Conservation (phyloP, 2,888 invertebrate species). For the Lottia gigantea region DNA sequence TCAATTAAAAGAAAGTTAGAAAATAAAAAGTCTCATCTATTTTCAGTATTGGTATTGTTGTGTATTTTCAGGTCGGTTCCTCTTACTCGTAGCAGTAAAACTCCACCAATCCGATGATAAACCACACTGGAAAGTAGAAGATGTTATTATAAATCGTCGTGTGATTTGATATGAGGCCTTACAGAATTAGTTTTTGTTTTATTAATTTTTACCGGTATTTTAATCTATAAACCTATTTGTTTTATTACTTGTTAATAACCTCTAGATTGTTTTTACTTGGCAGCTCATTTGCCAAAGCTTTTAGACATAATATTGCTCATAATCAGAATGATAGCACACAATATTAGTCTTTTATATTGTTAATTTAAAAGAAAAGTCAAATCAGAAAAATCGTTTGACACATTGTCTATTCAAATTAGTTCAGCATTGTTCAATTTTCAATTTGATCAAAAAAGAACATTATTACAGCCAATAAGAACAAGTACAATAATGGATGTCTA, state of each 20-base stretch:
- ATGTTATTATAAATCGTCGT: not conserved
- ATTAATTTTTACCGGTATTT: not conserved
- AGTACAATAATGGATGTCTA: too few species aligned
- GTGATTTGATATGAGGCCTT: conserved; percentile 1
- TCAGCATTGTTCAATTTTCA: too few species aligned
- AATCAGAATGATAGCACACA: too few species aligned
- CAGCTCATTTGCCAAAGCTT: not conserved
- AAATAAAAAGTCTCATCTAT: not conserved
- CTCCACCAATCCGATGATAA: conserved; percentile 49
- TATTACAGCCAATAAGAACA: too few species aligned
- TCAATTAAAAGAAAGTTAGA: too few species aligned
- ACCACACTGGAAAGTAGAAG: not conserved
- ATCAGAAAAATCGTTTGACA: too few species aligned
- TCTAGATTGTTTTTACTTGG: not conserved
- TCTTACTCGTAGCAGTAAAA: conserved; percentile 57
- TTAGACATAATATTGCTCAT: too few species aligned
- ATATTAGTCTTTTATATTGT: too few species aligned
- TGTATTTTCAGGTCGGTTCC: conserved; percentile 50
- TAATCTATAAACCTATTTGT: not conserved
- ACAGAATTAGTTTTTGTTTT: conserved; percentile 1
- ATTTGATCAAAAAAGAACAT: too few species aligned
- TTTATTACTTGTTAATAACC: not conserved
- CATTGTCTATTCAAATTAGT: too few species aligned
- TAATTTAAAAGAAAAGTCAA: too few species aligned
- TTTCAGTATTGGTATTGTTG: not conserved